A percentile compares a stretch with the other conserved stretches of the same genome.
These are phyloP conservation scores for Watersipora subatra DNA, from an alignment of 1,140 invertebrate species.

Conservation along the genomic window DNA sequence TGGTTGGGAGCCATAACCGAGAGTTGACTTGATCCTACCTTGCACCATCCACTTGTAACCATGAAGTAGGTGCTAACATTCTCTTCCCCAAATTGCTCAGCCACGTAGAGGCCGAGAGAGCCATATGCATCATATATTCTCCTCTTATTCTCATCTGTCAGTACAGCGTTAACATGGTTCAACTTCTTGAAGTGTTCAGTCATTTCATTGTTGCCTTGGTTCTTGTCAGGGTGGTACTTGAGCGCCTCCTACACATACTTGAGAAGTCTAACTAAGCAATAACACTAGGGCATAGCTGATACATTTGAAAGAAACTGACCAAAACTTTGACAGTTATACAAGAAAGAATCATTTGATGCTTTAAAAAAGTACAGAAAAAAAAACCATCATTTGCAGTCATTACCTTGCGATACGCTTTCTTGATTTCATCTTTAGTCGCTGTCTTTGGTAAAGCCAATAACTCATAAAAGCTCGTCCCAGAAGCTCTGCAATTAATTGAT, in stretches of 20 bases:
- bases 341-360: too few species aligned
- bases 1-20: too few species aligned
- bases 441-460: constrained; percentile 22
- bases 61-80: constrained; percentile 40
- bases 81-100: constrained; percentile 45
- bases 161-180: constrained; percentile 41
- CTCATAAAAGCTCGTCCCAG: constrained; percentile 27
- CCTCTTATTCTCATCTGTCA: constrained; percentile 39
- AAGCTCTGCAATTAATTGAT: constrained; percentile 15
- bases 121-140: constrained; percentile 43
- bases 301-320: too few species aligned
- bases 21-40: too few species aligned
- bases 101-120: constrained; percentile 42
- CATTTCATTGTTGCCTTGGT: constrained; percentile 41
- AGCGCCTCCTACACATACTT: constrained; percentile 55
- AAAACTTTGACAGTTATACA: too few species aligned
- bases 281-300: too few species aligned
- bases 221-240: constrained; percentile 97
- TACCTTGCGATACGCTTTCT: constrained; percentile 34
- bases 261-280: too few species aligned
- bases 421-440: constrained; percentile 27
- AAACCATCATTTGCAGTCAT: too few species aligned
- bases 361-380: too few species aligned
- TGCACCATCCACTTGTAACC: constrained; percentile 80
- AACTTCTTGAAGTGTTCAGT: constrained; percentile 43